Base-by-base conservation (phyloP, 1,140 invertebrate genomes). In the Triops longicaudatus region DNA sequence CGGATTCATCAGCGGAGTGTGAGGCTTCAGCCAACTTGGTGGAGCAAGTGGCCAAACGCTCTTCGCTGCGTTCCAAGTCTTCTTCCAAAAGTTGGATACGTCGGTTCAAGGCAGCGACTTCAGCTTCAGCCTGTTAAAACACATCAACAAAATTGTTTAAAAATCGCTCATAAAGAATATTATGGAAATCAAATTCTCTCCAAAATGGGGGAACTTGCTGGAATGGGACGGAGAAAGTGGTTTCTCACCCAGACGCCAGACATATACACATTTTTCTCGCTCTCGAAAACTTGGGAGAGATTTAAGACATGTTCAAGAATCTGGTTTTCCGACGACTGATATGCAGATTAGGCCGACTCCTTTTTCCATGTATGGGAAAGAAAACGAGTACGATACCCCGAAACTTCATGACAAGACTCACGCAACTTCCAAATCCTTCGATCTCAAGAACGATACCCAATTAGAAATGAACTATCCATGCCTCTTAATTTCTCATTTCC, bases 51-150 rank as follows among this genome's bases (percentile, higher is more conserved):
- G 95, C 93, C 82, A 99, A 88, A 87, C 97, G 92, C 86, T 98
- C 96, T 86, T 99, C 97, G 79, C 97, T 98, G 87, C 97, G 91
- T 86, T 99, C 97, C 82, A 98, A 89, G 87, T 99, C 97, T 86
- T 99, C 97, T 88, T 99, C 97, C 85, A 99, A 88, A 83, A 99
- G 89, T 86, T 98, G 96, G 87, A 99, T 98, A 86, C 97, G 94
- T 86, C 98, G 92, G 87, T 98, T 98, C 82, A 99, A 90, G 82
- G 95, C 96, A 83, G 95, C 96, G 80, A 98, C 95, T 88, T 99
- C 97, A 84, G 94, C 96, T 87, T 99, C 98, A 85, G 96, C 95
- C 97, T 99, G 87, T 26, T 89, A 73, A 72, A 76, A 77, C 26
- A 77, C 26, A 73, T 43, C 11, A 63, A 50, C 26, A 73, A 76